Evolutionary conservation across 2,113 vertebrate species (phyloP), one percentile per base, ranked within the genome.

Genomic region (Numenius arquata): DNA sequence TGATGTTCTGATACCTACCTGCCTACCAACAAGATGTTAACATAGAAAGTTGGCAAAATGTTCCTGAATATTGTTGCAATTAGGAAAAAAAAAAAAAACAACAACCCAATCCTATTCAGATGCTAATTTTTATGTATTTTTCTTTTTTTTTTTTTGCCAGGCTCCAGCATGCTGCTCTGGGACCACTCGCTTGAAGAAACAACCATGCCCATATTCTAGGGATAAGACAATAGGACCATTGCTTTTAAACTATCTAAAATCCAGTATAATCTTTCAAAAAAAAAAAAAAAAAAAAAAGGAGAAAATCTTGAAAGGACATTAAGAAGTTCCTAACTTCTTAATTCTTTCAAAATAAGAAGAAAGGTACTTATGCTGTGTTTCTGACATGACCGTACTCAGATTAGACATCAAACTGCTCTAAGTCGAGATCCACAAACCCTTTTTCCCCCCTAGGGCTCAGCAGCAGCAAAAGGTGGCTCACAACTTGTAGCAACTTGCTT

Each of bases 1-100:
- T 95, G 68, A 90, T 67, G 55, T 75, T 84, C 22, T 78, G 84
- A 84, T 79, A 93, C 56, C 71, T 80, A 78, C 74, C 78, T 94
- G 70, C 89, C 91, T 92, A 68, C 43, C 61, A 88, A 43, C 26
- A 93, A 53, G 56, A 56, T 16, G n/a, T 79, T 94, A 78, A 67
- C 36, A 75, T 1, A 52, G 58, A 41, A 84, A 75, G 45, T 59
- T 73, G 75, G 70, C 72, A 93, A 76, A 86, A 78, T 11, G 27
- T 50, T 95, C 84, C 68, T 62, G 62, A 73, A 85, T 18, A 71
- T 41, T 80, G 66, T 29, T 88, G 72, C 67, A 93, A 75, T 62
- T 59, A 43, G 23, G 15, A 20, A 38, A 43, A 72, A 53, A 43
- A 72, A 53, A 17, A 52, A 70, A 61, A 17, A 3, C 52, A 27